These are phyloP conservation scores for Cephus pygmeus DNA, from an alignment of 2,888 invertebrate genomes.

Conservation along the genomic window DNA sequence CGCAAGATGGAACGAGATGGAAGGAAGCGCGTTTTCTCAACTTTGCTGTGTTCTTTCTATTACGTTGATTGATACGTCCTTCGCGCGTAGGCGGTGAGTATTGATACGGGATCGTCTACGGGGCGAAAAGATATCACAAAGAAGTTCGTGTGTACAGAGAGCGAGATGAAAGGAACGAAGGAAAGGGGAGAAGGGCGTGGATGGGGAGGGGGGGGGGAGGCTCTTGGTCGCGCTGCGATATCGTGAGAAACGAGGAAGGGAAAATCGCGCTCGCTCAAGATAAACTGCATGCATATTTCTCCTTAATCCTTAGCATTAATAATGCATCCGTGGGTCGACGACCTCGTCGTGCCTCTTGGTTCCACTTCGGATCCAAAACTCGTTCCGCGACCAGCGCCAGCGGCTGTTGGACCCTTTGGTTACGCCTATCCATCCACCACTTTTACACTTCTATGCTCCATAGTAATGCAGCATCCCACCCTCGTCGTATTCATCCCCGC, in stretches of 20 bases:
- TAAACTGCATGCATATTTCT: conserved; percentile 13
- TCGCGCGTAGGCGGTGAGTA: not conserved
- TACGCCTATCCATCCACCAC: not conserved
- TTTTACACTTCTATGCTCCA: not conserved
- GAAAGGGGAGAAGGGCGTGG: not conserved
- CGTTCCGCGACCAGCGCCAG: not conserved
- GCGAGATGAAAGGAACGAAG: not conserved
- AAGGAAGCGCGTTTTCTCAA: not conserved
- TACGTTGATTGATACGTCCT: not conserved
- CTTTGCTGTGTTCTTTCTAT: not conserved
- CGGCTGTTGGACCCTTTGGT: not conserved
- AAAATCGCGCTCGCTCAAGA: conserved; percentile 8
- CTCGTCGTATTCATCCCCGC: not conserved
- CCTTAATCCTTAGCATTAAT: conserved; percentile 9
- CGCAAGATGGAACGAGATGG: not conserved
- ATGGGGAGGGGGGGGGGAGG: not conserved
- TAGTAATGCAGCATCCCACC: not conserved
- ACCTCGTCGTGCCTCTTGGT: conserved; percentile 2
- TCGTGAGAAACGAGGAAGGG: not conserved
- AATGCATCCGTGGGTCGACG: conserved; percentile 9
- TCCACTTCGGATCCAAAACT: not conserved
- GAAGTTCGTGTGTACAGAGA: not conserved
- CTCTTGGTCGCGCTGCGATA: not conserved
- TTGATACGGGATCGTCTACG: not conserved
- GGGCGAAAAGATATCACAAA: not conserved